Conservation (phyloP, 2,888 invertebrate genomes). For the Cataglyphis cursor region DNA sequence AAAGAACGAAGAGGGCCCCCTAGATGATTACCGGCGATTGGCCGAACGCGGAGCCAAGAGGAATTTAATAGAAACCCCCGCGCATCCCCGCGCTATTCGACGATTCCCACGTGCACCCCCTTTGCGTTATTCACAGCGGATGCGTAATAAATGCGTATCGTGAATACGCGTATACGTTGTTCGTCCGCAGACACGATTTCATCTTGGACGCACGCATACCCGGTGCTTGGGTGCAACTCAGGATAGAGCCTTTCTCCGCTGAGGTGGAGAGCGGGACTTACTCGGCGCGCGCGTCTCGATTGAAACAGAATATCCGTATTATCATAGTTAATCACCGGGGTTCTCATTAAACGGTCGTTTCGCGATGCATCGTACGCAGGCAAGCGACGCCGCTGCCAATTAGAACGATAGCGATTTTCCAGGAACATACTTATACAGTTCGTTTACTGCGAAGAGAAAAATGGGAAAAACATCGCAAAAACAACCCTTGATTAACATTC, state of each 20-base stretch:
- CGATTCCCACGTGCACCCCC: slow-evolving; percentile 71
- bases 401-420: slow-evolving; percentile 46
- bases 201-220: slow-evolving; percentile 52
- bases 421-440: background rate
- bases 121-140: slow-evolving; percentile 49
- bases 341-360: slow-evolving; percentile 59
- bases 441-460: slow-evolving; percentile 17
- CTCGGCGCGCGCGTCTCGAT: slow-evolving; percentile 46
- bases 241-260: background rate
- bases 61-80: slow-evolving; percentile 70
- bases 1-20: slow-evolving; percentile 54
- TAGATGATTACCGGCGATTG: slow-evolving; percentile 72
- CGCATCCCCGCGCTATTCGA: slow-evolving; percentile 59
- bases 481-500: slow-evolving; percentile 3
- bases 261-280: background rate
- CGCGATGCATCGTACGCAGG: slow-evolving; percentile 45
- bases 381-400: slow-evolving; percentile 40
- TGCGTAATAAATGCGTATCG: slow-evolving; percentile 71
- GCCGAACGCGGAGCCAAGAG: slow-evolving; percentile 55
- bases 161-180: slow-evolving; percentile 17
- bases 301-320: slow-evolving; percentile 53
- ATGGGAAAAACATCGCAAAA: slow-evolving; percentile 15
- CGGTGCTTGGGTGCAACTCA: background rate
- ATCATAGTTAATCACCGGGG: slow-evolving; percentile 67
- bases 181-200: slow-evolving; percentile 52